Conservation (phyloP, 1,140 invertebrate species). For the Helicorthomorpha holstii region DNA sequence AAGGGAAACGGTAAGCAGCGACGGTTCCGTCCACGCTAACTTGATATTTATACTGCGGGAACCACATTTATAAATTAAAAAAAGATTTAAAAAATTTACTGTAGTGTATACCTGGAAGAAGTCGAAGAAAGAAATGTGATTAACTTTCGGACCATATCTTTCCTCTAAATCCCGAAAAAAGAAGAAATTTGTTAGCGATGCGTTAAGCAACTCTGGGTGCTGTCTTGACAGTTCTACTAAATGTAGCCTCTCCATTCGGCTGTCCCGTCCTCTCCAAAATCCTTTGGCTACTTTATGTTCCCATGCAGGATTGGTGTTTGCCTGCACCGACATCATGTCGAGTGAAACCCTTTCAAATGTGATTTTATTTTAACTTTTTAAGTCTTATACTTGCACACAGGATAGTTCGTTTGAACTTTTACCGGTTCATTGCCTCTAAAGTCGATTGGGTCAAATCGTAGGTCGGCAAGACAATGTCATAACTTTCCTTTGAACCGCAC, state of each 20-base stretch:
- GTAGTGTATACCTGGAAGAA: slow-evolving; percentile 66
- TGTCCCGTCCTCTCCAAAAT: slow-evolving; percentile 87
- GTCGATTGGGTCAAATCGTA: slow-evolving; percentile 88
- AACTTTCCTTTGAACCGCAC: slow-evolving; percentile 70
- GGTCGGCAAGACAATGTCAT: slow-evolving; percentile 85
- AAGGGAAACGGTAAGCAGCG: slow-evolving; percentile 85
- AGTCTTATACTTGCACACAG: too few species aligned
- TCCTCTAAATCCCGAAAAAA: slow-evolving; percentile 75
- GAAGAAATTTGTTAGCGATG: slow-evolving; percentile 88
- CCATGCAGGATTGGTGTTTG: slow-evolving; percentile 54
- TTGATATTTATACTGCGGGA: slow-evolving; percentile 80
- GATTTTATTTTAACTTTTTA: too few species aligned
- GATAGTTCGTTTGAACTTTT: slow-evolving; percentile 16
- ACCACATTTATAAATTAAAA: background rate
- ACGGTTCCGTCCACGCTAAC: slow-evolving; percentile 90
- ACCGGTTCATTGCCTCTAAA: slow-evolving; percentile 79
- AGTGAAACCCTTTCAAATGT: slow-evolving; percentile 50
- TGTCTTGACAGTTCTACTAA: slow-evolving; percentile 59
- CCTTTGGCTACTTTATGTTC: slow-evolving; percentile 49
- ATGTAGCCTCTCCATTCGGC: slow-evolving; percentile 58
- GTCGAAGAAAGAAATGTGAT: slow-evolving; percentile 77
- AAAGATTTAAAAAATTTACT: background rate
- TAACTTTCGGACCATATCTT: slow-evolving; percentile 65
- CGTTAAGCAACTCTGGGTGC: slow-evolving; percentile 71
- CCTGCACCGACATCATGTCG: slow-evolving; percentile 78